These are phyloP conservation scores for Parthenolecanium corni DNA, from an alignment of 2,888 invertebrate genomes.

Conservation along the genomic window DNA sequence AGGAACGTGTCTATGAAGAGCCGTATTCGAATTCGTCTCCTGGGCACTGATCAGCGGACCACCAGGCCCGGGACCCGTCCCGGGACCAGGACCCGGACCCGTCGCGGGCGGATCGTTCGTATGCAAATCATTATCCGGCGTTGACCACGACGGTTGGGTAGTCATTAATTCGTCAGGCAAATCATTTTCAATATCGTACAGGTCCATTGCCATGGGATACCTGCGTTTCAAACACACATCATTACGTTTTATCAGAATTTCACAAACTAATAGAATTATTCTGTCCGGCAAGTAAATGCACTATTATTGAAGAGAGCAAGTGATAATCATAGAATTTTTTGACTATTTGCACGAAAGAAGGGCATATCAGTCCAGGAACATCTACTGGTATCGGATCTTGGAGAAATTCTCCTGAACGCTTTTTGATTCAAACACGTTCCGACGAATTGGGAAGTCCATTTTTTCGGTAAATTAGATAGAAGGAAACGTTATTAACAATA, in stretches of 20 bases:
- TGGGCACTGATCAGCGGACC: conserved; percentile 39
- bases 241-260: background rate
- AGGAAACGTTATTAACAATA: too few species aligned
- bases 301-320: too few species aligned
- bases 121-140: conserved; percentile 52
- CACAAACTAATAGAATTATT: background rate
- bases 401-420: too few species aligned
- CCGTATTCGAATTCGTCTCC: conserved; percentile 36
- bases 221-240: background rate
- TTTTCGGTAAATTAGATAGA: too few species aligned
- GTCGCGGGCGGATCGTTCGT: conserved; percentile 16
- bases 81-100: conserved; percentile 24
- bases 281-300: background rate
- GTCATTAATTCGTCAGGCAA: conserved; percentile 80
- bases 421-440: too few species aligned
- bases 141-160: conserved; percentile 52
- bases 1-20: conserved; percentile 18
- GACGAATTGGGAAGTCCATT: too few species aligned
- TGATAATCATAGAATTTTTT: too few species aligned
- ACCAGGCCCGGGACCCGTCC: conserved; percentile 48
- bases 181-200: conserved; percentile 82
- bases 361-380: too few species aligned
- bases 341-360: too few species aligned
- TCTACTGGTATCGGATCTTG: too few species aligned
- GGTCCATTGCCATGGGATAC: conserved; percentile 51